These are phyloP conservation scores for Sebastes itinus DNA, from an alignment of 2,797 vertebrate genomes.

Conservation along the genomic window DNA sequence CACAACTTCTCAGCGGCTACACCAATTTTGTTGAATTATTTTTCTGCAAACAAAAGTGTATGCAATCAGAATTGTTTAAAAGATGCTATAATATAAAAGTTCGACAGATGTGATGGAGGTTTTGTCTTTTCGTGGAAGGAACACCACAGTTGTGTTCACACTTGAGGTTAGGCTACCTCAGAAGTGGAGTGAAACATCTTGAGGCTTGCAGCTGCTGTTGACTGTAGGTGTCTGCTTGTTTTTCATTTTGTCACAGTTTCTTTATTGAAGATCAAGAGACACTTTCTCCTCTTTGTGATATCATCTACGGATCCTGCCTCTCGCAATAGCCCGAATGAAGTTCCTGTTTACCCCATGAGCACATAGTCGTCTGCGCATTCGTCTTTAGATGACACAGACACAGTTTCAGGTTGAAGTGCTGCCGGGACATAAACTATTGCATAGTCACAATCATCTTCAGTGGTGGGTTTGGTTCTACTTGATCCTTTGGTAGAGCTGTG, in stretches of 20 bases:
- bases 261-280: constrained; percentile 5
- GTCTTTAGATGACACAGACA: constrained; percentile 45
- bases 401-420: neutral
- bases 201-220: neutral
- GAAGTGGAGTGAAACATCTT: neutral
- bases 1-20: neutral
- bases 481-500: constrained; percentile 36
- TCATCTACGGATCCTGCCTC: neutral
- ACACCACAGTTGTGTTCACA: neutral
- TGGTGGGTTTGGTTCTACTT: neutral
- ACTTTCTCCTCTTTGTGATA: neutral
- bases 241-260: constrained; percentile 6
- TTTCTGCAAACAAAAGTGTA: neutral
- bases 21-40: neutral
- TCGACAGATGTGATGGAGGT: neutral
- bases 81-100: neutral
- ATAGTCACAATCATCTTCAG: constrained; percentile 70
- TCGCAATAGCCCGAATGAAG: neutral
- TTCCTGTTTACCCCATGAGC: constrained; percentile 70
- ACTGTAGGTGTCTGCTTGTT: neutral
- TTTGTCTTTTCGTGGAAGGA: neutral
- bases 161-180: neutral
- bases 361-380: constrained; percentile 80
- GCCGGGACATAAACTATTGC: constrained; percentile 57
- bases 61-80: neutral